phyloP scores from a whole-genome alignment of 2,797 vertebrate species.

The Amazona ochrocephala region DNA sequence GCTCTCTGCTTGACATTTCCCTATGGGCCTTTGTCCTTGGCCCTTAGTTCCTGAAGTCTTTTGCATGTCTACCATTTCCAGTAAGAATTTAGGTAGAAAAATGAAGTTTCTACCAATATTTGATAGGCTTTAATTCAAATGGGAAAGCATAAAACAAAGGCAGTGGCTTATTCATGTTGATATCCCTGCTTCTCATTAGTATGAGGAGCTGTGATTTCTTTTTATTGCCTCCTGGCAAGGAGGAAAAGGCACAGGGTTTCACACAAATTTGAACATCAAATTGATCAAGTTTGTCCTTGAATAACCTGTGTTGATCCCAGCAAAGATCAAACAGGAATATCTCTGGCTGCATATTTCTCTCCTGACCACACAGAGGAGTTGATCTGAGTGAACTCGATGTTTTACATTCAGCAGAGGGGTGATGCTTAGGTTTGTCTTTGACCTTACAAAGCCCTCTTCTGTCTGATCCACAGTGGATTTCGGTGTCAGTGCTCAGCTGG shows the following conservation, averaged over 20 bases:
- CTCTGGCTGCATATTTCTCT: background rate
- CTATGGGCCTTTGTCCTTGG: constrained; percentile 19
- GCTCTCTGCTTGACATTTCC: constrained; percentile 29
- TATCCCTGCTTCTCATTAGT: constrained; percentile 59
- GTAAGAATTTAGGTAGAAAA: constrained; percentile 48
- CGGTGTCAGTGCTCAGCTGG: constrained; percentile 95
- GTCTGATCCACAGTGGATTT: constrained; percentile 87
- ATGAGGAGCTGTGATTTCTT: constrained; percentile 43
- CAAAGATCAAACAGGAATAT: background rate
- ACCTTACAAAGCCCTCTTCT: background rate
- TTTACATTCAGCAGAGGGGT: background rate
- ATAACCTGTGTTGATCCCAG: background rate
- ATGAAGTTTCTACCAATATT: constrained; percentile 19
- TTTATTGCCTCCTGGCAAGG: constrained; percentile 59
- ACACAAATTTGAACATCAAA: constrained; percentile 18
- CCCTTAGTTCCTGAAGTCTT: constrained; percentile 15
- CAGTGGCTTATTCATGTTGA: constrained; percentile 58
- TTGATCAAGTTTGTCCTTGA: constrained; percentile 37
- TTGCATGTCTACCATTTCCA: constrained; percentile 29
- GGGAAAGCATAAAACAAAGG: constrained; percentile 43
- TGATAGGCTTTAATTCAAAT: constrained; percentile 56
- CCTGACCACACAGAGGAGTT: background rate
- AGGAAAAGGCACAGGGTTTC: background rate
- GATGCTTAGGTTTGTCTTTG: background rate
- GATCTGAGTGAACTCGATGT: background rate